Evolutionary conservation across 2,888 invertebrate genomes (phyloP), one percentile per base, ranked within the genome.

Genomic region (Drosophila infuscata): DNA sequence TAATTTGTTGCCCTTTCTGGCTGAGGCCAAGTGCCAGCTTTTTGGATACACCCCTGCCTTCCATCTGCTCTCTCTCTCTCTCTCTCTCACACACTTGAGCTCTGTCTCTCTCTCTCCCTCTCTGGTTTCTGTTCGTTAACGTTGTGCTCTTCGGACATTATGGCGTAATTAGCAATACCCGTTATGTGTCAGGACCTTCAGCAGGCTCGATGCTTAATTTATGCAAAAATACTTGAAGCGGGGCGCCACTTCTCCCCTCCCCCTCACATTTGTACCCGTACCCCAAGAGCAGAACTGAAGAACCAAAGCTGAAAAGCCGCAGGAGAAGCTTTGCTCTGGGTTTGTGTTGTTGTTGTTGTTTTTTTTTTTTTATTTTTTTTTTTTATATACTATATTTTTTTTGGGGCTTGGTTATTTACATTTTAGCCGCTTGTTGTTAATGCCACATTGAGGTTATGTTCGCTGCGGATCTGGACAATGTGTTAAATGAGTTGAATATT

Each of bases 401-500:
- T 29, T 49, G 5, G 54, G 54, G 56, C 33, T 59, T 52, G 32
- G 57, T 57, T 63, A 74, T 71, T 61, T 51, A 53, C 43, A 58
- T 64, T 80, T 48, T 62, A 48, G n/a, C 53, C 53, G 53, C 38
- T 36, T 67, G 59, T 62, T 74, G 56, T 68, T 72, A 74, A 74
- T 74, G 68, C 56, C 52, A 64, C 57, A 64, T 80, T 84, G 88
- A 79, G 80, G 77, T 75, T 85, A 78, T 75, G 78, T 74, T 78
- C 70, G 59, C 70, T 61, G 35, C 67, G 67, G 78, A 83, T 83
- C 74, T 74, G 71, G 56, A 88, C 86, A 88, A 83, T 87, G 88
- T 89, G 88, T 77, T 83, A 88, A 83, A 83, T 88, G 89, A 88
- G 86, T 88, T 75, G 73, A 85, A 74, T 85, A 74, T 74, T 87